A percentile compares a stretch with the other conserved stretches of the same genome.
These are phyloP conservation scores for Sciaenops ocellatus DNA, from an alignment of 2,797 vertebrate species.

Conservation along the genomic window DNA sequence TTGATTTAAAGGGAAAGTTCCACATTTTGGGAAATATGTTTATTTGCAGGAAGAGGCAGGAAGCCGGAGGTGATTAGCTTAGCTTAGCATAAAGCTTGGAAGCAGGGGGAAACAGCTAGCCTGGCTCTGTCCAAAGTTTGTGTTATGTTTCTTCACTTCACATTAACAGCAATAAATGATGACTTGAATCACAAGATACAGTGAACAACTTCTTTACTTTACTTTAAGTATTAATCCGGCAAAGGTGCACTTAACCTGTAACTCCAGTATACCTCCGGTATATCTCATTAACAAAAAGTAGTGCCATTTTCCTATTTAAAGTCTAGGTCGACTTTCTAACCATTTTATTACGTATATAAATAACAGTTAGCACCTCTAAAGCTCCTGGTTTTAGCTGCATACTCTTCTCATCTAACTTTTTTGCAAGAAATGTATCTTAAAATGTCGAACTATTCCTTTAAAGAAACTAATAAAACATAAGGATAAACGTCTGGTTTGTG, in stretches of 20 bases:
- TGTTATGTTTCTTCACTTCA: too few species aligned
- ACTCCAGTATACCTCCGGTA: too few species aligned
- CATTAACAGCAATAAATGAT: too few species aligned
- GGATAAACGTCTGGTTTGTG: not conserved
- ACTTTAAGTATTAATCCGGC: too few species aligned
- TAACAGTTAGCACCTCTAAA: not conserved
- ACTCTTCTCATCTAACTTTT: not conserved
- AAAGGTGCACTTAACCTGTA: too few species aligned
- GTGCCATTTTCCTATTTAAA: too few species aligned
- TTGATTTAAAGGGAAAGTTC: not conserved
- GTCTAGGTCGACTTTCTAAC: too few species aligned
- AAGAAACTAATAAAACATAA: not conserved
- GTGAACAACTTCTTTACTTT: too few species aligned
- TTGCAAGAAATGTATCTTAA: not conserved
- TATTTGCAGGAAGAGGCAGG: too few species aligned
- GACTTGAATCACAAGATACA: too few species aligned
- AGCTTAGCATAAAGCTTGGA: conserved; percentile 22
- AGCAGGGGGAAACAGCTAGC: not conserved
- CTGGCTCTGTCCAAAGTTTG: not conserved
- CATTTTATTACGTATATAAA: too few species aligned
- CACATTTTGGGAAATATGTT: not conserved
- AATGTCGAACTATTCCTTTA: conserved; percentile 8
- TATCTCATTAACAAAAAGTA: too few species aligned
- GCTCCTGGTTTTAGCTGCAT: not conserved
- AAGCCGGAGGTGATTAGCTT: not conserved